Percentiles rank a stretch among this genome's conserved stretches.
Conservation (phyloP, 2,888 invertebrate genomes). For the Cheilosia grossa region DNA sequence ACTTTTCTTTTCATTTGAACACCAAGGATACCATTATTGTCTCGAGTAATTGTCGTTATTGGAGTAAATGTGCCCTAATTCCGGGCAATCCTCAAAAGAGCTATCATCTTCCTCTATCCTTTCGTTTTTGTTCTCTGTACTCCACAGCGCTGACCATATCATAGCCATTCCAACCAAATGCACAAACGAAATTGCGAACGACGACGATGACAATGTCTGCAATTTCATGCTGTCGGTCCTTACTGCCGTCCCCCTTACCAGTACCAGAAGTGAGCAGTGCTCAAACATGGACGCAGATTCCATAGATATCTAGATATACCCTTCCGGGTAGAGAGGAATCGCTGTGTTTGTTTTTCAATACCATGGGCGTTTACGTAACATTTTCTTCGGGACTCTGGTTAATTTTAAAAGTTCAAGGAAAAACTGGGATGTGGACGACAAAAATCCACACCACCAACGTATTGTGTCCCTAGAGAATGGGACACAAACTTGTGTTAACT, state of each 20-base stretch:
- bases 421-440: no score
- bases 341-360: no score
- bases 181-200: background rate
- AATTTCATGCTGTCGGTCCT: conserved; percentile 1
- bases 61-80: background rate
- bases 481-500: no score
- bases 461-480: no score
- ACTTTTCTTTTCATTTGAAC: no score
- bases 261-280: background rate
- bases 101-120: background rate
- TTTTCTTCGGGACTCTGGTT: no score
- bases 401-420: no score
- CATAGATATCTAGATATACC: no score
- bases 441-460: no score
- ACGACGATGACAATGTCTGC: background rate
- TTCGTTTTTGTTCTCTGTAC: background rate
- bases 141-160: background rate
- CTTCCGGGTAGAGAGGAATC: no score
- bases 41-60: background rate
- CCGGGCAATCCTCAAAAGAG: background rate
- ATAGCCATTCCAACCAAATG: background rate
- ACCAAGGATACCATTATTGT: no score
- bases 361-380: no score
- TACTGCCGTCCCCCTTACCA: background rate
- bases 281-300: background rate